Evolutionary conservation across 1,140 invertebrate genomes (phyloP), one percentile per base, ranked within the genome.

Genomic region (Copidosoma floridanum): DNA sequence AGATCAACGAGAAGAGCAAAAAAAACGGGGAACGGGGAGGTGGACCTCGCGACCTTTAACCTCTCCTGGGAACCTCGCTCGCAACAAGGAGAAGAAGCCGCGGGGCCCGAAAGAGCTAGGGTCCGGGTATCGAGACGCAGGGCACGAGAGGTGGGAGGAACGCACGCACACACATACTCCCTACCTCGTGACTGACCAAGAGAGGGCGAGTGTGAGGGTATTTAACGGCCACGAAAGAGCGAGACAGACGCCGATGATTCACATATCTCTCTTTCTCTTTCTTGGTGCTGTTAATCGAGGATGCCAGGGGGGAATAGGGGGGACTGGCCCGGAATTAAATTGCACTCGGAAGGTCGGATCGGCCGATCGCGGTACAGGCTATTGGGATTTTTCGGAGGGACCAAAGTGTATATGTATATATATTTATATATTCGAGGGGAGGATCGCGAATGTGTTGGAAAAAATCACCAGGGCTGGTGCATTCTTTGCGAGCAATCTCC

Each of bases 11-110:
- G 20, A 48, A 37, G 18, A 21, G 44, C 20, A 47, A 4, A 11
- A 12, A 24, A 52, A 27, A 16, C 53, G 51, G 43, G 18, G 26
- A 56, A 43, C 11, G 56, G 26, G 61, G 55, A 64, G 61, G 61
- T 61, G 60, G 67, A 61, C 53, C 61, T 53, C 32, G 32, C 59
- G 63, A 69, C 65, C 65, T 67, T 51, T 69, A 64, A 69, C 65
- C 65, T 66, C 5, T 51, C 59, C 48, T 63, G 65, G 63, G 63
- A 66, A 63, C 60, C 29, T 64, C 40, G 54, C 47, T 50, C 29
- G 52, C 44, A 57, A 51, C n/a, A n/a, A n/a, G n/a, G n/a, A n/a
- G 61, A 54, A 56, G 29, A 35, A 58, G 43, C 64, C 61, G 40
- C 55, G 55, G 51, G 61, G 61, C 43, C 61, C 50, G 40, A 29